These are phyloP conservation scores for Kryphioiulus occultus DNA, from an alignment of 2,888 invertebrate genomes.

Conservation along the genomic window DNA sequence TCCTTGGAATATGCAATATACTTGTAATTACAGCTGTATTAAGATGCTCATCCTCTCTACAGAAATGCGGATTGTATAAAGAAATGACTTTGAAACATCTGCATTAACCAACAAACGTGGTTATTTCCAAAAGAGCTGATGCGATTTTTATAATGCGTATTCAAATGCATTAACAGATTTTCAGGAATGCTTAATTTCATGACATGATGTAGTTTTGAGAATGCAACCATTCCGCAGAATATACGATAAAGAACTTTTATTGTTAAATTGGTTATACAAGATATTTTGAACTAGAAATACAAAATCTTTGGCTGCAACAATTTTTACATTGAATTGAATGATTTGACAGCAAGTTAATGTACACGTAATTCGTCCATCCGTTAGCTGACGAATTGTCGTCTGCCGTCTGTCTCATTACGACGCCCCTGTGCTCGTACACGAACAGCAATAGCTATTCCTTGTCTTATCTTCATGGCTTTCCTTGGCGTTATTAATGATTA, in stretches of 20 bases:
- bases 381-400: slow-evolving; percentile 5
- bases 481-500: slow-evolving; percentile 27
- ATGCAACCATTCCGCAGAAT: not conserved
- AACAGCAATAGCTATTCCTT: not conserved
- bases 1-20: too few species aligned
- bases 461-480: slow-evolving; percentile 5
- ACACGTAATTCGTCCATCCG: not conserved
- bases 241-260: not conserved
- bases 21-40: too few species aligned
- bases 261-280: not conserved
- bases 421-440: not conserved
- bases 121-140: too few species aligned
- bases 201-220: not conserved
- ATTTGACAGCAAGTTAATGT: not conserved
- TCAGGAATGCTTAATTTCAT: too few species aligned
- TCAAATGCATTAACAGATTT: too few species aligned
- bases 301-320: not conserved
- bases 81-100: too few species aligned
- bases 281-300: not conserved
- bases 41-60: too few species aligned
- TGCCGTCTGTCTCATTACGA: not conserved
- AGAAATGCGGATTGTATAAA: too few species aligned
- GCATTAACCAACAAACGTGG: too few species aligned
- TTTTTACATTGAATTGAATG: not conserved
- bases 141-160: too few species aligned